These are phyloP conservation scores for Vespertilio murinus DNA, from an alignment of 2,797 vertebrate genomes.

Conservation along the genomic window DNA sequence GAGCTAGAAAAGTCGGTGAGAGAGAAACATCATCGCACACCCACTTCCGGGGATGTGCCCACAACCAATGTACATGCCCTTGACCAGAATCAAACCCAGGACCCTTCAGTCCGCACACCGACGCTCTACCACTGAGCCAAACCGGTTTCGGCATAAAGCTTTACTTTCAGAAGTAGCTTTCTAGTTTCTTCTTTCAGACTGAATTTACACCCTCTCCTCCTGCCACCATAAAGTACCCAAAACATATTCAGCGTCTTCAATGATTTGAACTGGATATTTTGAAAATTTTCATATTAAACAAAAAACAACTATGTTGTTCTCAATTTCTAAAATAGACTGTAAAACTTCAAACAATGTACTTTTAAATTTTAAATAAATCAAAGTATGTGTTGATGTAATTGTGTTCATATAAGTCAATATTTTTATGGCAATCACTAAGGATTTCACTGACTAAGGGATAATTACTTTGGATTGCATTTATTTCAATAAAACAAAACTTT, in stretches of 20 bases:
- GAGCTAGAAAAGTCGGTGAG: too few species aligned
- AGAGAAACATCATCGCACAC: too few species aligned
- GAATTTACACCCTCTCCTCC: not conserved
- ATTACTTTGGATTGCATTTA: conserved; percentile 1
- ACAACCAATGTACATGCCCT: too few species aligned
- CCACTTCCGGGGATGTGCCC: too few species aligned
- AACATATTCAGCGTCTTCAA: not conserved
- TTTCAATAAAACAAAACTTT: conserved; percentile 12
- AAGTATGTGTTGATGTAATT: not conserved
- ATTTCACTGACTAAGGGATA: not conserved
- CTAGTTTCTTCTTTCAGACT: not conserved
- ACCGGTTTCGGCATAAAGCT: too few species aligned
- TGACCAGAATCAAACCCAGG: too few species aligned
- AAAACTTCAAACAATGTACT: not conserved
- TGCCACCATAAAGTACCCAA: not conserved
- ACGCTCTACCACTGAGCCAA: too few species aligned
- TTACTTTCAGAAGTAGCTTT: not conserved
- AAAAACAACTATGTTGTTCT: not conserved
- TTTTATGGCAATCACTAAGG: not conserved
- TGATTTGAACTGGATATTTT: not conserved
- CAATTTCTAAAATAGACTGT: not conserved
- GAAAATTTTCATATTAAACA: not conserved
- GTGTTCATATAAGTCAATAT: not conserved
- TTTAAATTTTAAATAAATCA: conserved; percentile 27
- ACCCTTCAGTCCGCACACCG: too few species aligned